A percentile compares a stretch with the other conserved stretches of the same genome.
Conservation (phyloP, 2,797 vertebrate genomes). For the Bradypodion ventrale region DNA sequence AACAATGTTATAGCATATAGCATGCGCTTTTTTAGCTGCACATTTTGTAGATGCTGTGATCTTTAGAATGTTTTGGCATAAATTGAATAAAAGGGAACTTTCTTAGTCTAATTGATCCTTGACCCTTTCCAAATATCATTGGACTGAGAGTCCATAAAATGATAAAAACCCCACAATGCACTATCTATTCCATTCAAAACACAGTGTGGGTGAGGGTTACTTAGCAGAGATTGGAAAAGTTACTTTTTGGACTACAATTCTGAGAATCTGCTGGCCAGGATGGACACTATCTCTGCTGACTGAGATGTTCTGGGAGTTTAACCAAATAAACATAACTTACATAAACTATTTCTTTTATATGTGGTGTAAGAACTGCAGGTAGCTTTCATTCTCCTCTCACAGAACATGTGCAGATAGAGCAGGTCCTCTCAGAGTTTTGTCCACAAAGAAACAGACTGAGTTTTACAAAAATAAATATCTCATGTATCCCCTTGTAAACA, state of each 20-base stretch:
- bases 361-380: not conserved
- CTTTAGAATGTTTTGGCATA: slow-evolving; percentile 1
- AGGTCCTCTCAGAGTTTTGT: not conserved
- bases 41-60: slow-evolving; percentile 9
- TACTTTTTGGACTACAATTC: too few relatives aligned
- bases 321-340: too few relatives aligned
- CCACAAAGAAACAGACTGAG: not conserved
- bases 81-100: not conserved
- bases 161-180: not conserved
- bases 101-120: slow-evolving; percentile 19
- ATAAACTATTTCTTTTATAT: too few relatives aligned
- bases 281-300: too few relatives aligned
- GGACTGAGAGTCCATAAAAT: not conserved
- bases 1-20: not conserved
- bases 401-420: not conserved
- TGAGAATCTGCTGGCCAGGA: too few relatives aligned
- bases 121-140: not conserved
- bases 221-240: not conserved
- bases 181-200: not conserved
- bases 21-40: slow-evolving; percentile 14
- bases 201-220: not conserved
- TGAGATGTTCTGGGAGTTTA: too few relatives aligned
- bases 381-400: too few relatives aligned
- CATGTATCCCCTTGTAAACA: not conserved
- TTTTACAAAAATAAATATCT: not conserved